Evolutionary conservation across 2,888 invertebrate species (phyloP), one percentile per base, ranked within the genome.

Genomic region (Protonemura montana): DNA sequence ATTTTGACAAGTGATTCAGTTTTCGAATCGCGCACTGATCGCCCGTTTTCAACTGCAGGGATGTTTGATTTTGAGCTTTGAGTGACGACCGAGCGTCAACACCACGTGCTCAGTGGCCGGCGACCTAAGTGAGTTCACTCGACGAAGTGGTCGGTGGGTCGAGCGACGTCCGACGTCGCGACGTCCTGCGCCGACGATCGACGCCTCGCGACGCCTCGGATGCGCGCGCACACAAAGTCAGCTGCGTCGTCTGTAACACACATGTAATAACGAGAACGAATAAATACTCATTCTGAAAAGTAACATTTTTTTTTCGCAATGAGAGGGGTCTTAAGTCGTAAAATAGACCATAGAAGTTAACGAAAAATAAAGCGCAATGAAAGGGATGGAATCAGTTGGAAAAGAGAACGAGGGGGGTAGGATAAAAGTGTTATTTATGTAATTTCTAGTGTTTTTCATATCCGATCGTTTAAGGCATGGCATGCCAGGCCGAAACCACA

Each of bases 91-190:
- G 59, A 16, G 59, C 21, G 59, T 59, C 16, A 21, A 59, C 59
- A 21, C 59, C 59, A 59, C 59, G 59, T 59, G 59, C 21, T 10
- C 59, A 29, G 80, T 10, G 28, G 27, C n/a, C 0, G 28, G 81
- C 81, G 81, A 28, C 81, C 28, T 29, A 29, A 13, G 28, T 30
- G 81, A n/a, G n/a, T 27, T 81, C 81, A 81, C 81, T 81, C 81
- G 81, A 6, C 28, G 30, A 30, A 81, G 81, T 81, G 81, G n/a
- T 35, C 81, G 29, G 29, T 81, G 10, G 29, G 80, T 80, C 80
- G 76, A 10, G 7, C 29, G 81, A 81, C 81, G 81, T 1, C 80
- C 27, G 80, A 27, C 81, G 81, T 30, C 29, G 81, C 80, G 80
- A n/a, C 30, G 81, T 81, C 30, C 28, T 5, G n/a, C 81, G 81